These are phyloP conservation scores for Apamea anceps DNA, from an alignment of 2,888 invertebrate species.

Conservation along the genomic window DNA sequence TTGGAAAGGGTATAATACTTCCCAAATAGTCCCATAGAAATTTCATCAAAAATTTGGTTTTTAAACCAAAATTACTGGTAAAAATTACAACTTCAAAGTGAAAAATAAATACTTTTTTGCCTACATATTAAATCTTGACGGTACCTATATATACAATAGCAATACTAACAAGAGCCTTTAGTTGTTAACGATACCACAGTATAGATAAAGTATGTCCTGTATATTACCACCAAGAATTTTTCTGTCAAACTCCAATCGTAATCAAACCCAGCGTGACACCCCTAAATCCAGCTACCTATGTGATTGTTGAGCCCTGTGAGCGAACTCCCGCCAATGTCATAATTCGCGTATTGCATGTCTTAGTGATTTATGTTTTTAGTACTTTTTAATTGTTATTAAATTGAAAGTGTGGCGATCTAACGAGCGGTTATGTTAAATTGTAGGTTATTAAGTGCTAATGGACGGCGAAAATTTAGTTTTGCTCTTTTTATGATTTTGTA, in stretches of 20 bases:
- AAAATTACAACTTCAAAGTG: too few species aligned
- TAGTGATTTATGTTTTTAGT: slow-evolving; percentile 63
- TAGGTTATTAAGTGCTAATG: slow-evolving; percentile 54
- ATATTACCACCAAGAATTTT: background rate
- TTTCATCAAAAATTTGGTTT: too few species aligned
- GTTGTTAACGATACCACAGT: background rate
- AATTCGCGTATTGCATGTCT: slow-evolving; percentile 69
- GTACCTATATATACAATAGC: background rate
- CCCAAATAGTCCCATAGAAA: too few species aligned
- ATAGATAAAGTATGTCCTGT: background rate
- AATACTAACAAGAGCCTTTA: background rate
- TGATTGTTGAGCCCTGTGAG: slow-evolving; percentile 56
- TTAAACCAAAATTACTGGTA: too few species aligned
- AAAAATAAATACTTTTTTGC: too few species aligned
- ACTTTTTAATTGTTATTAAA: slow-evolving; percentile 66
- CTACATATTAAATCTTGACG: background rate
- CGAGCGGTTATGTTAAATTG: slow-evolving; percentile 46
- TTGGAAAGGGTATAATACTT: too few species aligned
- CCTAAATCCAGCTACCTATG: slow-evolving; percentile 53
- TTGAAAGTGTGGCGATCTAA: slow-evolving; percentile 54
- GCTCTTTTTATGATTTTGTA: background rate
- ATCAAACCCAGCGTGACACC: slow-evolving; percentile 17
- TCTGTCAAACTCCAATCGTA: background rate
- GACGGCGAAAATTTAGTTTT: slow-evolving; percentile 24
- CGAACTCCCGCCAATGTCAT: slow-evolving; percentile 57